Base-by-base conservation (phyloP, 2,888 invertebrate species). In the Cosmopolites sordidus region DNA sequence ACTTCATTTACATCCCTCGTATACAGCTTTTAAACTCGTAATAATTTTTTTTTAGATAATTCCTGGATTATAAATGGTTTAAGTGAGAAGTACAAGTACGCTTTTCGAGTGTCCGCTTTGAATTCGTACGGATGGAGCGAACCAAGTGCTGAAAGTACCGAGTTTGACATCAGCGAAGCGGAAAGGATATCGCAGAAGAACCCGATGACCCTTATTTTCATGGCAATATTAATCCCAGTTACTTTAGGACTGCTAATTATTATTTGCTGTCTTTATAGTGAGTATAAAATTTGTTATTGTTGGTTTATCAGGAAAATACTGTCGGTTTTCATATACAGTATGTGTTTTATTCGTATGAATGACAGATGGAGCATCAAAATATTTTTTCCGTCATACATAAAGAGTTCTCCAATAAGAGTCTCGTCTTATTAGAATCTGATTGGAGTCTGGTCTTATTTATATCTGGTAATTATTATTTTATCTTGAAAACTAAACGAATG, bases 81-180 rank as follows among this genome's bases (percentile, higher is more conserved):
- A 46, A 79, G 80, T 48, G 78, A 79, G 16, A 81, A 82, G 53
- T 75, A 80, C 16, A 77, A 82, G 43, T 86, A 87, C 62, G 76
- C 79, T 48, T 91, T 91, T 68, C 80, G 88, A 8, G 90, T 91
- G 43, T 82, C 85, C 56, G 92, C 93, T 0, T 76, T 79, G 51
- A 95, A 94, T 73, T 75, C 78, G 2, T 84, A 87, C 71, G 94
- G 94, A 16, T 90, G 89, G 83, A 89, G 93, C 54, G 79, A 83
- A 12, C 84, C 84, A 70, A 92, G 91, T 59, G 75, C 79, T 59
- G 75, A 79, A 44, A 89, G 87, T 60, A 78, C 79, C 22, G 77
- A 81, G 29, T 79, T 83, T 62, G 80, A 81, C 66, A 67, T 80
- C 12, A 69, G 62, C 16, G 67, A 70, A 54, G 70, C 72, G 60